These are phyloP conservation scores for Spatulosminthurus flaviceps DNA, from an alignment of 2,888 invertebrate species.

Conservation along the genomic window DNA sequence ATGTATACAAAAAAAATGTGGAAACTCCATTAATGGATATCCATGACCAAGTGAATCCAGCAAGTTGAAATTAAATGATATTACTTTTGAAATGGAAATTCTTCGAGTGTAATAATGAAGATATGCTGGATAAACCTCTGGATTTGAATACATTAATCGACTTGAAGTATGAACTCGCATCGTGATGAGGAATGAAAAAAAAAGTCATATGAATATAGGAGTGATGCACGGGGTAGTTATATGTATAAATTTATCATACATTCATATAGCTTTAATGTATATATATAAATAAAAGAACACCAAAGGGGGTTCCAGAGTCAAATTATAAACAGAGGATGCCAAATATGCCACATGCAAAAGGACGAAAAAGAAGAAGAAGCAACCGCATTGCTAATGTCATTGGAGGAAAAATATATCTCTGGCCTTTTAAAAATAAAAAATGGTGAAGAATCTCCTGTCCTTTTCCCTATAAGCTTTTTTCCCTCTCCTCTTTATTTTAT, in stretches of 20 bases:
- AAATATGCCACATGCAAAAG: constrained; percentile 20
- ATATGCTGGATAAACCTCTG: constrained; percentile 38
- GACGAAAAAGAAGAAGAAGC: too few species aligned
- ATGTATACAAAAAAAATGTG: background rate
- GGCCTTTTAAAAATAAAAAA: background rate
- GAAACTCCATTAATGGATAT: background rate
- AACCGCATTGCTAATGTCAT: constrained; percentile 19
- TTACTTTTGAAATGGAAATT: constrained; percentile 45
- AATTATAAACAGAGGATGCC: constrained; percentile 1
- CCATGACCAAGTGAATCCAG: background rate
- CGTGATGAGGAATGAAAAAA: background rate
- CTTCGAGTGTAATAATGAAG: constrained; percentile 45
- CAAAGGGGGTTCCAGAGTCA: background rate
- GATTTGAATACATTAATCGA: constrained; percentile 42
- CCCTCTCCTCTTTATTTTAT: background rate
- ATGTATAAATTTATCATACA: too few species aligned
- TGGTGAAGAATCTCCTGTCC: background rate
- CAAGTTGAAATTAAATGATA: constrained; percentile 32
- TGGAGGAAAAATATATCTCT: background rate
- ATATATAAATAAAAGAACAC: background rate
- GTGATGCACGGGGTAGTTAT: too few species aligned
- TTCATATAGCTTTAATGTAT: background rate
- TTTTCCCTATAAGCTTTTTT: background rate
- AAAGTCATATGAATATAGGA: background rate
- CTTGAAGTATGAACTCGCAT: background rate